Conservation (phyloP, 1,140 invertebrate species). For the Atta texana region DNA sequence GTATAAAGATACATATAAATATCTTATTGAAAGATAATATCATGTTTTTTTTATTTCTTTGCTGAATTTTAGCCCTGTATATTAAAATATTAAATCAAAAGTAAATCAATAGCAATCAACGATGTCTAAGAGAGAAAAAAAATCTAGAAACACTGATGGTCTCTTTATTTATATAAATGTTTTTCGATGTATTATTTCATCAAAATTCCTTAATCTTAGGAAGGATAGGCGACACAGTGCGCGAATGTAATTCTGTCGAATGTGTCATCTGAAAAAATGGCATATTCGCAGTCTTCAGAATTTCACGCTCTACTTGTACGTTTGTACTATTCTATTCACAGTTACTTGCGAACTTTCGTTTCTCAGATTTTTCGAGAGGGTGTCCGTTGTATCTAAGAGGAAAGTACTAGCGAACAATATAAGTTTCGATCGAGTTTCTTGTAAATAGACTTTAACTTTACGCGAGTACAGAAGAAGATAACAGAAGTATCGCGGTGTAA, state of each 20-base stretch:
- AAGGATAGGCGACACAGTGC: conserved; percentile 27
- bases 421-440: conserved; percentile 46
- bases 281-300: conserved; percentile 63
- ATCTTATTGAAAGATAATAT: neutral
- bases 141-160: neutral
- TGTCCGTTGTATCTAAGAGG: conserved; percentile 1
- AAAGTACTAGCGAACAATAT: conserved; percentile 25
- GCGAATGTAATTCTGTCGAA: conserved; percentile 48
- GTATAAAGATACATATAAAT: neutral
- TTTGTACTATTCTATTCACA: conserved; percentile 37
- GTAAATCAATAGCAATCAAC: neutral
- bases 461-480: neutral
- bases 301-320: conserved; percentile 72
- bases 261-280: conserved; percentile 65
- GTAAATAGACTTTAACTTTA: neutral
- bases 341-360: conserved; percentile 69
- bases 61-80: neutral
- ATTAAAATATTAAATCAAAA: neutral
- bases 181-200: neutral
- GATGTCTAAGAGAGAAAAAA: neutral
- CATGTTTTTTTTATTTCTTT: neutral
- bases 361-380: conserved; percentile 51
- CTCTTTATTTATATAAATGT: neutral
- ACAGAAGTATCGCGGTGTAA: conserved; percentile 6
- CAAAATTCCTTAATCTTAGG: neutral